These are phyloP conservation scores for Eurystomus glaucurus DNA, from an alignment of 2,797 vertebrate species.

Conservation along the genomic window DNA sequence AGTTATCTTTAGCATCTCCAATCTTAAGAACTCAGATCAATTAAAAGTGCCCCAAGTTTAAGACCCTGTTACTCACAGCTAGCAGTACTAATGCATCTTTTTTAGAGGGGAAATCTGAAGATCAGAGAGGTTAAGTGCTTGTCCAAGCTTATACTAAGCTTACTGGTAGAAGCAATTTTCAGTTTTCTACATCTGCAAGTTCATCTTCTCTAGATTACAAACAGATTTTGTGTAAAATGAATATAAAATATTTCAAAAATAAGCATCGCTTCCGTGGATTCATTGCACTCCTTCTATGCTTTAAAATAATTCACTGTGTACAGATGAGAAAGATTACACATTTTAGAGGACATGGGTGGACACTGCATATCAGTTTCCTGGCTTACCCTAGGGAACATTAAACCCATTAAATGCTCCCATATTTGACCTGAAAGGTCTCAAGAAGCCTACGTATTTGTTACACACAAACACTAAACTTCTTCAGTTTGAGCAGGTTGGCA, in stretches of 20 bases:
- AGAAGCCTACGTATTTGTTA: background rate
- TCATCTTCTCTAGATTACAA: background rate
- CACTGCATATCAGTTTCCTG: background rate
- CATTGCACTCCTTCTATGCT: background rate
- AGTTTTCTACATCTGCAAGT: background rate
- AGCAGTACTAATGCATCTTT: background rate
- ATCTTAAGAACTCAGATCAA: background rate
- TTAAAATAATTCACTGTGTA: background rate
- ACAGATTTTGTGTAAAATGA: background rate
- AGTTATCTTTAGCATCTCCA: conserved; percentile 8
- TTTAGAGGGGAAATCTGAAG: background rate
- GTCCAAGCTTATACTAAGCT: background rate
- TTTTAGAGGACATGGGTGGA: background rate
- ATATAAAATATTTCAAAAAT: background rate
- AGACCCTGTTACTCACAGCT: background rate
- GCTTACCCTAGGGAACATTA: background rate
- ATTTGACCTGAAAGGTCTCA: background rate
- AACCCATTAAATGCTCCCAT: background rate
- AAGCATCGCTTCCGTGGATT: background rate
- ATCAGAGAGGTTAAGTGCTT: background rate
- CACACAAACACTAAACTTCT: background rate
- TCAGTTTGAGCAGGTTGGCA: background rate
- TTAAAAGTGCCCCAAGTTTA: background rate
- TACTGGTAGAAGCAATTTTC: background rate
- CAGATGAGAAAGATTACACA: background rate